phyloP scores from a whole-genome alignment of 2,113 vertebrate species.

The Tringa solitaria region DNA sequence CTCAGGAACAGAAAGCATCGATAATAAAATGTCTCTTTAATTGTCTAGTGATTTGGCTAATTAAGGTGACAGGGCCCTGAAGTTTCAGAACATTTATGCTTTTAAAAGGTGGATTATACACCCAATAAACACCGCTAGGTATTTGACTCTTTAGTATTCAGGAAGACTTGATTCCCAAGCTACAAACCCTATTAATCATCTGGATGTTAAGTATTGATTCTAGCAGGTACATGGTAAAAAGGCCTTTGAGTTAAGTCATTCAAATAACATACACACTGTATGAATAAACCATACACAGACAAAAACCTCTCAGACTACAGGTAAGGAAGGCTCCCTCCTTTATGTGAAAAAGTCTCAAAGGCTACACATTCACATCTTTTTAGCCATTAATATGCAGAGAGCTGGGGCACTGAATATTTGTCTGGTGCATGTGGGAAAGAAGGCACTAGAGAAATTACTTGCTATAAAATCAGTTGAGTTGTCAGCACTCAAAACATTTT shows the following conservation, averaged over 20 bases:
- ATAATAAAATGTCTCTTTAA: neutral
- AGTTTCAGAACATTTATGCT: neutral
- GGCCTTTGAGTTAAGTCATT: neutral
- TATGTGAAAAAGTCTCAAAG: neutral
- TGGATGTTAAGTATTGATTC: neutral
- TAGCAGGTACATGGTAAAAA: neutral
- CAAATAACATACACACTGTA: neutral
- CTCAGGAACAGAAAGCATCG: neutral
- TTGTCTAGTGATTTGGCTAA: neutral
- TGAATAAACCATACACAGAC: neutral
- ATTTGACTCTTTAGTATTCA: neutral
- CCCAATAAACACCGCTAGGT: neutral
- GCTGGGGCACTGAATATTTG: neutral
- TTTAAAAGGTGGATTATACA: neutral
- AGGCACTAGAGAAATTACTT: neutral
- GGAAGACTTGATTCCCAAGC: neutral
- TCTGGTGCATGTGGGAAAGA: neutral
- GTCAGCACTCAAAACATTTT: neutral
- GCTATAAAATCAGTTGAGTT: neutral
- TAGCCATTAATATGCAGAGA: neutral
- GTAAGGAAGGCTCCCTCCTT: neutral
- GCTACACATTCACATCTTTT: neutral
- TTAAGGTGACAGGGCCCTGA: neutral
- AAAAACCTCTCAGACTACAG: neutral
- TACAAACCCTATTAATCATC: neutral